Base-by-base conservation (phyloP, 2,888 invertebrate species). In the Luperina testacea region DNA sequence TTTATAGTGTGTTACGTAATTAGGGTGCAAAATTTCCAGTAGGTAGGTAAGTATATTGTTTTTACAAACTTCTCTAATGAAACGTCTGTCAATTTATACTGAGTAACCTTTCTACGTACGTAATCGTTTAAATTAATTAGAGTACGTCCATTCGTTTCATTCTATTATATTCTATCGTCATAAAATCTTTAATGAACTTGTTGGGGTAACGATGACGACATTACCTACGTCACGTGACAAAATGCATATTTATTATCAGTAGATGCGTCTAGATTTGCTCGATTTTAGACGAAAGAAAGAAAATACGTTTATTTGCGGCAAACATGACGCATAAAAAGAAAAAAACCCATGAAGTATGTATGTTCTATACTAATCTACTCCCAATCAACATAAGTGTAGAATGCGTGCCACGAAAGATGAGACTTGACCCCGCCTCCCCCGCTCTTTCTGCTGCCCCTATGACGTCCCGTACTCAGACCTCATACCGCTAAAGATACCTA, bases 121-220 rank as follows among this genome's bases (percentile, higher is more conserved):
- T 51, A 65, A 57, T 45, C 1, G 42, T 61, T 45, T 48, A n/a
- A 45, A 63, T 81, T 64, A 53, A 81, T 63, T 48, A 45, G 6
- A 61, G 13, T 42, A 61, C 7, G 24, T 61, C 38, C 6, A 51
- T 59, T 51, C 2, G 24, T 81, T 63, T 15, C n/a, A 57, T 63
- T 81, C 32, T 53, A 63, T 51, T 78, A 13, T 45, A 53, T 45
- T 78, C 17, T 64, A 73, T 45, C 7, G 45, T 45, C 13, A 81
- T 20, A 4, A 53, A 63, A 11, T n/a, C n/a, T 51, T 51, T 81
- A 53, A 71, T 45, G 24, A 72, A 78, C 53, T 71, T 53, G 9
- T 32, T n/a, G 11, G 7, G 7, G 32, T 32, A 1, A 32, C 32
- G 32, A 32, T 27, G 53, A 72, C 53, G 45, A 24, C 7, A 81